A percentile compares a stretch with the other conserved stretches of the same genome.
phyloP scores from a whole-genome alignment of 1,140 invertebrate genomes.

The Lepidurus couesii region DNA sequence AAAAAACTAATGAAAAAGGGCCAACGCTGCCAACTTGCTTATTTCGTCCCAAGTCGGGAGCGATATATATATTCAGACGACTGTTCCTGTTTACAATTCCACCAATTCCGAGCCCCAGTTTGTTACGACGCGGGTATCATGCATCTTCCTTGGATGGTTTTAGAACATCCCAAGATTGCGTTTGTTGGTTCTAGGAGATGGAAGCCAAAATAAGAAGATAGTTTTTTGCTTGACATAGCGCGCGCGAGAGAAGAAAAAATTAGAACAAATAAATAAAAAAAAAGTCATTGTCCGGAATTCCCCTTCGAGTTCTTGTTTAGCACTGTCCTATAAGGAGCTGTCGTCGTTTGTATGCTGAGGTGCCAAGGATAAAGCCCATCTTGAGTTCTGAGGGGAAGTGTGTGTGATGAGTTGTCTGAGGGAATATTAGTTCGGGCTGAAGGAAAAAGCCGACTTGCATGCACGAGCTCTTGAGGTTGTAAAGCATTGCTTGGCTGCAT shows the following conservation, averaged over 20 bases:
- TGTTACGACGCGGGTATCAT: too few species aligned
- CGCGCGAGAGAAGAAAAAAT: background rate
- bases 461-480: constrained; percentile 20
- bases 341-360: background rate
- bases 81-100: too few species aligned
- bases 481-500: constrained; percentile 21
- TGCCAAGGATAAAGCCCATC: background rate
- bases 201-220: background rate
- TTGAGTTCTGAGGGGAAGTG: background rate
- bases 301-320: background rate
- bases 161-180: background rate
- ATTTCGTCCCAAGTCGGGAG: too few species aligned
- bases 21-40: too few species aligned
- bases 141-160: too few species aligned
- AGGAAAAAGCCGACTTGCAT: background rate
- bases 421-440: constrained; percentile 7
- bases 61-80: too few species aligned
- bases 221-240: background rate
- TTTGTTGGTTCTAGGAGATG: background rate
- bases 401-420: constrained; percentile 13
- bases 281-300: too few species aligned
- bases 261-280: background rate
- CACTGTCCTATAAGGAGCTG: background rate
- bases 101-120: too few species aligned
- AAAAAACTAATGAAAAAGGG: too few species aligned